Conservation (phyloP, 2,797 vertebrate genomes). For the Argyrosomus regius region DNA sequence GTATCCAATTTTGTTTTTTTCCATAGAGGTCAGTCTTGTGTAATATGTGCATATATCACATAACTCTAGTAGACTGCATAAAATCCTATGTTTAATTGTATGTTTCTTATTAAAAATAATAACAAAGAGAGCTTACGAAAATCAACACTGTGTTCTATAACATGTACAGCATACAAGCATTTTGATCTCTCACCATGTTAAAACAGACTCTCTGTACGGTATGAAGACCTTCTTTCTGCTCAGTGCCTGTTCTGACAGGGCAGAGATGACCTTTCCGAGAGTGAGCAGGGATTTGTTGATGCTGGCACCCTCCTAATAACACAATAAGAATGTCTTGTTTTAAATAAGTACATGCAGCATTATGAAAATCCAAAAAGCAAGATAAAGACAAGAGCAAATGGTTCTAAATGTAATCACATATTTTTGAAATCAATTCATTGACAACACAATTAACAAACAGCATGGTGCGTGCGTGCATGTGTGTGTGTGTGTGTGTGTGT, state of each 20-base stretch:
- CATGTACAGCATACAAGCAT: not conserved
- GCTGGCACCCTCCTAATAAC: constrained; percentile 92
- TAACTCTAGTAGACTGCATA: too few species aligned
- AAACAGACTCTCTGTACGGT: constrained; percentile 96
- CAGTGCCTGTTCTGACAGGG: constrained; percentile 91
- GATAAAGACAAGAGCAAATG: not conserved
- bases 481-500: not conserved
- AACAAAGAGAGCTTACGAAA: not conserved
- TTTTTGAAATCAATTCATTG: not conserved
- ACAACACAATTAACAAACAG: not conserved
- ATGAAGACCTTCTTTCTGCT: constrained; percentile 89
- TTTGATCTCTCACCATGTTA: constrained; percentile 91
- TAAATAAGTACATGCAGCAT: not conserved
- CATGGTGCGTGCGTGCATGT: not conserved
- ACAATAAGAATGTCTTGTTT: constrained; percentile 8
- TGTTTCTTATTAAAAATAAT: not conserved
- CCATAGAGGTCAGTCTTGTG: too few species aligned
- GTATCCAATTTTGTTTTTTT: not conserved
- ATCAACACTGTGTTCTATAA: not conserved
- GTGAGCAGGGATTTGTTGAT: constrained; percentile 98
- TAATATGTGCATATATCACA: not conserved
- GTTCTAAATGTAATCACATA: not conserved
- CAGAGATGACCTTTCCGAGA: constrained; percentile 96
- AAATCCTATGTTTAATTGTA: not conserved
- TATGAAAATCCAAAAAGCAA: not conserved